These are phyloP conservation scores for Styela clava DNA, from an alignment of 23 tunicate genomes.

Conservation along the genomic window DNA sequence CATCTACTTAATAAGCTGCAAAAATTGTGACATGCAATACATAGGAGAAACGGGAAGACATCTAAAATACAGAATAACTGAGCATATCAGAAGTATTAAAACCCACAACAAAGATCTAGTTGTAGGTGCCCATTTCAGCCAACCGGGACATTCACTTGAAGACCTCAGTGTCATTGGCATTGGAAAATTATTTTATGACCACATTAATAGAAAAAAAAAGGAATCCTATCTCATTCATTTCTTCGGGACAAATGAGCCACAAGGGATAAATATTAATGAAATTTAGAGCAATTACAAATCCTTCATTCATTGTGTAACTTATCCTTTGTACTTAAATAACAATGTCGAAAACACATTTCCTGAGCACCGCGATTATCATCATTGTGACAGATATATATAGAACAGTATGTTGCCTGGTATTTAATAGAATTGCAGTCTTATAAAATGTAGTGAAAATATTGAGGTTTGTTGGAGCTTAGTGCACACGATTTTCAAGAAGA, in stretches of 20 bases:
- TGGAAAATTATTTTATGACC: not conserved
- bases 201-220: not conserved
- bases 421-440: too few species aligned
- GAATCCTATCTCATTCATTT: not conserved
- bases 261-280: too few species aligned
- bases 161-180: not conserved
- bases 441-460: too few species aligned
- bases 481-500: too few species aligned
- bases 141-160: not conserved
- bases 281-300: too few species aligned
- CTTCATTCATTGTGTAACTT: too few species aligned
- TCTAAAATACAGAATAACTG: not conserved
- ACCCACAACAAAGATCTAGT: not conserved
- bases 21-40: not conserved
- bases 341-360: too few species aligned
- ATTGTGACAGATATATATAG: too few species aligned
- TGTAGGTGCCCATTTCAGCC: not conserved
- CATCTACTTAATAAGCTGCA: not conserved
- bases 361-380: too few species aligned
- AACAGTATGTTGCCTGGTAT: too few species aligned
- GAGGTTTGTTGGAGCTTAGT: too few species aligned
- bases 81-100: not conserved
- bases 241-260: not conserved
- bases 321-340: too few species aligned
- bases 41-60: conserved; percentile 13